phyloP scores from a whole-genome alignment of 2,888 invertebrate genomes.

The Gerosis bhagava region DNA sequence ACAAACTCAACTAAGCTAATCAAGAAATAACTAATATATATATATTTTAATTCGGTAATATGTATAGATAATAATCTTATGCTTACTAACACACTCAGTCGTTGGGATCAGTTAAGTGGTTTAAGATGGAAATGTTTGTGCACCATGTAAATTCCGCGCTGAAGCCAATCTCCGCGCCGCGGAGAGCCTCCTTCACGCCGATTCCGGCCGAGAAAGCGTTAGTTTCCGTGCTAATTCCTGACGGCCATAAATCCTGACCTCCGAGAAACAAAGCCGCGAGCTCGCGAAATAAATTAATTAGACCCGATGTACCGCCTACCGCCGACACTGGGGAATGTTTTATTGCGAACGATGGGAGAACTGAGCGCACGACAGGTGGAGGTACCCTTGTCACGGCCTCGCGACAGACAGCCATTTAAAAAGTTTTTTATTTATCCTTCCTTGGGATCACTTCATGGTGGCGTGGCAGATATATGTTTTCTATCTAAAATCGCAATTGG shows the following conservation, averaged over 20 bases:
- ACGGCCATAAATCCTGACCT: slow-evolving; percentile 31
- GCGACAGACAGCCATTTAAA: slow-evolving; percentile 31
- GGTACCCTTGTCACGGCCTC: slow-evolving; percentile 13
- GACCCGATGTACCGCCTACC: slow-evolving; percentile 22
- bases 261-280: slow-evolving; percentile 26
- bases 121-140: too few relatives aligned
- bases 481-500: too few relatives aligned
- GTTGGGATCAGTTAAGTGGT: too few relatives aligned
- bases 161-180: slow-evolving; percentile 6
- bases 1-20: too few relatives aligned
- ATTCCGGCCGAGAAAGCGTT: slow-evolving; percentile 25
- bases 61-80: too few relatives aligned
- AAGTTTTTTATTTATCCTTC: slow-evolving; percentile 34
- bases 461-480: too few relatives aligned
- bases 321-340: slow-evolving; percentile 16
- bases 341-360: slow-evolving; percentile 15
- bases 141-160: slow-evolving; percentile 2
- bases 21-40: too few relatives aligned
- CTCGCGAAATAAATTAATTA: slow-evolving; percentile 34
- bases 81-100: too few relatives aligned
- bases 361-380: slow-evolving; percentile 21
- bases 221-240: slow-evolving; percentile 32
- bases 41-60: too few relatives aligned
- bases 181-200: not conserved
- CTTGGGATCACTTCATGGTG: too few relatives aligned